Evolutionary conservation across 2,888 invertebrate species (phyloP).

Genomic region (Molorchus minor): DNA sequence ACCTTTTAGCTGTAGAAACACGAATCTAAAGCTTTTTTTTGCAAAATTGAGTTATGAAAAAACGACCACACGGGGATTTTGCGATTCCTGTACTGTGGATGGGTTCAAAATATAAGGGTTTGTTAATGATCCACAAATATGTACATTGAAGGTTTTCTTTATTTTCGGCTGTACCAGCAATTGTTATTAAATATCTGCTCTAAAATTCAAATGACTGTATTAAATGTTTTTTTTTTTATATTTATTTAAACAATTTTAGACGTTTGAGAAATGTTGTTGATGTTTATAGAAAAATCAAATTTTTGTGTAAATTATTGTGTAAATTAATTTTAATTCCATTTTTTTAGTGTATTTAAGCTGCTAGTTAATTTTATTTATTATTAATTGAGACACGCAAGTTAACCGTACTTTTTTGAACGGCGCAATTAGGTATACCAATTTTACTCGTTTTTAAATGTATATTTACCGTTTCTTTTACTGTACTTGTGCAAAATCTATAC

Average conservation of each 20-base stretch:
- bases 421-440: constrained; percentile 8
- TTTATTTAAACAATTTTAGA: constrained; percentile 19
- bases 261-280: constrained; percentile 17
- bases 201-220: constrained; percentile 25
- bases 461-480: constrained; percentile 2
- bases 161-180: no score
- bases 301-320: constrained; percentile 17
- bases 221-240: constrained; percentile 20
- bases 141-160: no score
- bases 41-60: no score
- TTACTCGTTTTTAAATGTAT: no score
- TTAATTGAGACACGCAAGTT: constrained; percentile 4
- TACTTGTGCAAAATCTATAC: constrained; percentile 10
- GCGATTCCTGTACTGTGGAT: no score
- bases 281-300: constrained; percentile 13
- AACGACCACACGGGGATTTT: no score
- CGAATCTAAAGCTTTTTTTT: no score
- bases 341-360: constrained; percentile 17
- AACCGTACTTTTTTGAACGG: not conserved
- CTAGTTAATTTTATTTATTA: constrained; percentile 19
- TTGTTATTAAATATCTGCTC: constrained; percentile 22
- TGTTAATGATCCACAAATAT: no score
- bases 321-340: constrained; percentile 13
- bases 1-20: no score
- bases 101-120: no score